Conservation (phyloP, 2,888 invertebrate species). For the Frankliniella fusca region DNA sequence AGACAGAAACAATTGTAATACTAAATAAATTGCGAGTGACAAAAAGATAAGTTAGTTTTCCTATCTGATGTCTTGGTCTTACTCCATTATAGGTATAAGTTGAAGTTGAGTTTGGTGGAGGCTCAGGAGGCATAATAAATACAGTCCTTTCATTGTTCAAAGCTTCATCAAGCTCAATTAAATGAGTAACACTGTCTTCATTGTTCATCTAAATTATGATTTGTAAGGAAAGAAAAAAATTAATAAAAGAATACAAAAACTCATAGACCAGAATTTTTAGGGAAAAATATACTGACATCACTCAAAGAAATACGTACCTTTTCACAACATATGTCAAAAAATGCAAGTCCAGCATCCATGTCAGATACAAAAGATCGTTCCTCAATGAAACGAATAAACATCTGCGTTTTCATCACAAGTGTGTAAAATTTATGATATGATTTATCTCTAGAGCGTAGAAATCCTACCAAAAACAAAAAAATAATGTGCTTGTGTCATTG, state of each 20-base stretch:
- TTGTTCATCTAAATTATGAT: constrained; percentile 42
- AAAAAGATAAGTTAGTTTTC: background rate
- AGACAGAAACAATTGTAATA: constrained; percentile 37
- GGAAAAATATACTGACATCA: too few relatives aligned
- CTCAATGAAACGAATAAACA: constrained; percentile 97
- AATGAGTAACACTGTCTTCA: constrained; percentile 57
- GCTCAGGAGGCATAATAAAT: constrained; percentile 91
- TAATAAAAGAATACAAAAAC: constrained; percentile 28
- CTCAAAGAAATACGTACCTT: constrained; percentile 53
- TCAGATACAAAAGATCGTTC: constrained; percentile 98
- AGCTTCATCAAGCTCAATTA: constrained; percentile 77
- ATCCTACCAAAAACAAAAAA: constrained; percentile 51
- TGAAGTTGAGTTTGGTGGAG: constrained; percentile 46
- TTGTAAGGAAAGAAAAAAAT: constrained; percentile 30
- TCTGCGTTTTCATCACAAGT: constrained; percentile 87
- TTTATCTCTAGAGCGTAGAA: constrained; percentile 83
- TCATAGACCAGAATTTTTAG: constrained; percentile 20
- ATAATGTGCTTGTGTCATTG: background rate
- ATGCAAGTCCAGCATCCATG: constrained; percentile 89
- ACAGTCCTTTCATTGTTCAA: constrained; percentile 86
- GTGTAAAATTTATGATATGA: constrained; percentile 84
- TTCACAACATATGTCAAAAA: constrained; percentile 96
- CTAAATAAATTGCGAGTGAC: background rate
- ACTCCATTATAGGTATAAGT: constrained; percentile 43
- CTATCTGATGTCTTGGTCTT: background rate